phyloP scores from a whole-genome alignment of 2,113 vertebrate species.

The Epinephelus lanceolatus region DNA sequence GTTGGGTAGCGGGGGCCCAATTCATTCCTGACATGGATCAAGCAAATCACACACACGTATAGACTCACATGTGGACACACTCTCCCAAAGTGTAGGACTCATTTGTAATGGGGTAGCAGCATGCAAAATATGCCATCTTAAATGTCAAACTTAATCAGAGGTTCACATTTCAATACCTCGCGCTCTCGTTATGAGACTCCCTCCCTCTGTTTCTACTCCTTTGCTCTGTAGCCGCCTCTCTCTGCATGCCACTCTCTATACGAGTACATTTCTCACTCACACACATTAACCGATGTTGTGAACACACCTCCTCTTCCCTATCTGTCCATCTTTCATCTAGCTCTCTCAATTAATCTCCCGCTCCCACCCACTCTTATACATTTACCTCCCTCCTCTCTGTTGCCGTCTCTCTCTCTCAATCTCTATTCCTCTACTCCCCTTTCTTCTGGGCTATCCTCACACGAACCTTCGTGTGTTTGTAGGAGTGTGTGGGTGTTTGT shows the following conservation, averaged over 20 bases:
- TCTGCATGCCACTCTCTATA: slow-evolving; percentile 4
- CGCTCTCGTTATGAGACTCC: slow-evolving; percentile 35
- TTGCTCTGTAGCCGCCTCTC: slow-evolving; percentile 17
- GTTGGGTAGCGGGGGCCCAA: slow-evolving; percentile 47
- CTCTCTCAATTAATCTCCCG: slow-evolving; percentile 61
- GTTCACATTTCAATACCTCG: slow-evolving; percentile 72
- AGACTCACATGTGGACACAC: slow-evolving; percentile 24
- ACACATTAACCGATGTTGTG: not conserved
- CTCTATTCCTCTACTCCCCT: slow-evolving; percentile 5
- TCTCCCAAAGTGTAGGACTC: slow-evolving; percentile 52
- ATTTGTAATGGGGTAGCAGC: slow-evolving; percentile 77
- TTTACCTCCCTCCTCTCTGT: slow-evolving; percentile 37
- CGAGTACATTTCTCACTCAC: slow-evolving; percentile 2
- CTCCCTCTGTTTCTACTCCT: slow-evolving; percentile 36
- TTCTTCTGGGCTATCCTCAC: slow-evolving; percentile 32
- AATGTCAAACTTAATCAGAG: slow-evolving; percentile 82
- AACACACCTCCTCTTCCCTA: slow-evolving; percentile 22
- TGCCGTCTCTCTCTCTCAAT: slow-evolving; percentile 21
- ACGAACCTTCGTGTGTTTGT: slow-evolving; percentile 6
- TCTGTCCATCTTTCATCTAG: slow-evolving; percentile 58
- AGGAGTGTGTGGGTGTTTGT: not conserved
- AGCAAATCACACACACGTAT: slow-evolving; percentile 29
- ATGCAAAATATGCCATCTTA: slow-evolving; percentile 82
- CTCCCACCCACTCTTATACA: slow-evolving; percentile 14
- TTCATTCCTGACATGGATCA: slow-evolving; percentile 55